phyloP scores from a whole-genome alignment of 2,797 vertebrate genomes.

The Sebastolobus alascanus region DNA sequence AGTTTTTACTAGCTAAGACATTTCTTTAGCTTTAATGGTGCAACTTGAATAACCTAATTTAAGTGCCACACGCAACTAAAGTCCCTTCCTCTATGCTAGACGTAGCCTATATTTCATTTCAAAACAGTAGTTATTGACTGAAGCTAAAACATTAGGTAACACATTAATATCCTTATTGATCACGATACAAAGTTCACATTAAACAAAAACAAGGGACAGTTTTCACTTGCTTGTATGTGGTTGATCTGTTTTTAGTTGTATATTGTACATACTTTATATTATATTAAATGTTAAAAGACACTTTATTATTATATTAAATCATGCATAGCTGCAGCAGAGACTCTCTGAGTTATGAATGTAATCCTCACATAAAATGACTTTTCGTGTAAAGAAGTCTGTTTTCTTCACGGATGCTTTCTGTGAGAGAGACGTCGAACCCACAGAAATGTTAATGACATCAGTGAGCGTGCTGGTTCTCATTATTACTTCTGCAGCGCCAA shows the following conservation, averaged over 20 bases:
- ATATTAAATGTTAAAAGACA: not conserved
- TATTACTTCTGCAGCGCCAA: conserved; percentile 79
- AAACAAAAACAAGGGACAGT: not conserved
- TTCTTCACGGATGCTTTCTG: conserved; percentile 17
- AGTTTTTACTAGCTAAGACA: no score
- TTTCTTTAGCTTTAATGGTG: no score
- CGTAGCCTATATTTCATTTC: not conserved
- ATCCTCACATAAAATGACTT: not conserved
- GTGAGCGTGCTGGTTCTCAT: conserved; percentile 69
- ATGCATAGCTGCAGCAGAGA: not conserved
- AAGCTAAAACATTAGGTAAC: not conserved
- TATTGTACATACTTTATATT: not conserved
- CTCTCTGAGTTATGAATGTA: not conserved
- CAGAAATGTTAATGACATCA: conserved; percentile 71
- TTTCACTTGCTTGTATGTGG: not conserved
- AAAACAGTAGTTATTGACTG: conserved; percentile 1
- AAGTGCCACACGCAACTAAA: no score
- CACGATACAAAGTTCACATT: conserved; percentile 14
- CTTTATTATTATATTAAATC: conserved; percentile 2
- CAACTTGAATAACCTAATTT: no score
- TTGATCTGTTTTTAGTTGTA: not conserved
- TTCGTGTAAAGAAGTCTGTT: not conserved
- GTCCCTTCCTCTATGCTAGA: not conserved
- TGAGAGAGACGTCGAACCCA: conserved; percentile 1
- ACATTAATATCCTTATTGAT: not conserved